A percentile compares a stretch with the other conserved stretches of the same genome.
phyloP scores from a whole-genome alignment of 1,140 invertebrate genomes.

The Drosophila miranda region DNA sequence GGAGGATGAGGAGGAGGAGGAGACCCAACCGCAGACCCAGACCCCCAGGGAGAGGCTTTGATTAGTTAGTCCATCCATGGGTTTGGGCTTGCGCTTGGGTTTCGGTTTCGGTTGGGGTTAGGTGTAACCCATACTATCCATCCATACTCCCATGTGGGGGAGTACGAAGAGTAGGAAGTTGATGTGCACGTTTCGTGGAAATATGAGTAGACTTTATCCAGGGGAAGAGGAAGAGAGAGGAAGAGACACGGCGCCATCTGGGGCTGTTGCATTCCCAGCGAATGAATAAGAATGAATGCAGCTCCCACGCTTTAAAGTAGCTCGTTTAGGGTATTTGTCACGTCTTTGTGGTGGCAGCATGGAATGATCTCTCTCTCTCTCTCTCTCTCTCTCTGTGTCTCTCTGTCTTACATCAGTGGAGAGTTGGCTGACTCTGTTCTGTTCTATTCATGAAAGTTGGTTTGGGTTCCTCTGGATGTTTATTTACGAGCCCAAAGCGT shows the following conservation, averaged over 20 bases:
- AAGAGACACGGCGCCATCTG: conserved; percentile 52
- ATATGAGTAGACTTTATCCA: conserved; percentile 67
- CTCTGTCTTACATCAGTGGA: conserved; percentile 1
- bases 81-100: neutral
- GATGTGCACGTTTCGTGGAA: conserved; percentile 69
- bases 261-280: conserved; percentile 39
- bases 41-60: conserved; percentile 55
- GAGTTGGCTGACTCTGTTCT: conserved; percentile 22
- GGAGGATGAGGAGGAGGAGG: no score
- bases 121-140: conserved; percentile 28
- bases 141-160: conserved; percentile 8
- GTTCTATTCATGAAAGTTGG: conserved; percentile 4
- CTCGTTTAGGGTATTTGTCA: conserved; percentile 76
- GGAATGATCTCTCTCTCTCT: conserved; percentile 13
- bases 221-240: conserved; percentile 1
- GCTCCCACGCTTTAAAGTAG: conserved; percentile 73
- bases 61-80: conserved; percentile 47
- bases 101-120: neutral
- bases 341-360: conserved; percentile 58
- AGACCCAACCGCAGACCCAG: neutral
- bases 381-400: neutral
- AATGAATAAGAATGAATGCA: conserved; percentile 54
- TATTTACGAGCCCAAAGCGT: conserved; percentile 69
- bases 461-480: conserved; percentile 14
- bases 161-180: conserved; percentile 55